Evolutionary conservation across 64 coral and sea anemone genomes (phyloP).

Genomic region (Catalaphyllia jardinei): DNA sequence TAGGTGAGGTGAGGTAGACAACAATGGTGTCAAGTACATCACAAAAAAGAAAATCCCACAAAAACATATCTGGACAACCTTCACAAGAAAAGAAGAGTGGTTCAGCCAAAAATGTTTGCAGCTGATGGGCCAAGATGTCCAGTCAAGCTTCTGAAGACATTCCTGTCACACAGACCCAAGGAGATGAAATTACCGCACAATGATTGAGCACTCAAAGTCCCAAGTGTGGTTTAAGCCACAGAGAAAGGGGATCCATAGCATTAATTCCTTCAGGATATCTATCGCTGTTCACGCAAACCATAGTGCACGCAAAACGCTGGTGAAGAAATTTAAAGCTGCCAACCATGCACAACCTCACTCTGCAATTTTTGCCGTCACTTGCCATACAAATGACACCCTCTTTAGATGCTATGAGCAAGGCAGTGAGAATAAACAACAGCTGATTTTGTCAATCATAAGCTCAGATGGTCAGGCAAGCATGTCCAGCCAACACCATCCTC

Average conservation of each 20-base stretch:
- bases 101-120: not conserved
- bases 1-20: no score
- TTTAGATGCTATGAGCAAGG: slow-evolving; percentile 26
- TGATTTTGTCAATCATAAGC: no score
- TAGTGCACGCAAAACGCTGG: not conserved
- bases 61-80: not conserved
- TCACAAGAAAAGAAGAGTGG: not conserved
- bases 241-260: not conserved
- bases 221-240: slow-evolving; percentile 1
- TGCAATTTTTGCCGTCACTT: not conserved
- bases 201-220: not conserved
- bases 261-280: not conserved
- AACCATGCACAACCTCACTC: not conserved
- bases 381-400: not conserved
- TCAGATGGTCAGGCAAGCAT: no score
- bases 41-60: not conserved
- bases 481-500: no score
- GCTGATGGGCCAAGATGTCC: not conserved
- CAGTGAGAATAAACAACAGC: not conserved
- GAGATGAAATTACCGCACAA: not conserved
- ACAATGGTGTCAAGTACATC: slow-evolving; percentile 1
- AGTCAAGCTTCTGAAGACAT: slow-evolving; percentile 3
- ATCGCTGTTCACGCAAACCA: not conserved
- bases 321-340: slow-evolving; percentile 45
- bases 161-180: not conserved